Conservation (phyloP, 2,797 vertebrate genomes). For the Oceanodroma leucorhoa region DNA sequence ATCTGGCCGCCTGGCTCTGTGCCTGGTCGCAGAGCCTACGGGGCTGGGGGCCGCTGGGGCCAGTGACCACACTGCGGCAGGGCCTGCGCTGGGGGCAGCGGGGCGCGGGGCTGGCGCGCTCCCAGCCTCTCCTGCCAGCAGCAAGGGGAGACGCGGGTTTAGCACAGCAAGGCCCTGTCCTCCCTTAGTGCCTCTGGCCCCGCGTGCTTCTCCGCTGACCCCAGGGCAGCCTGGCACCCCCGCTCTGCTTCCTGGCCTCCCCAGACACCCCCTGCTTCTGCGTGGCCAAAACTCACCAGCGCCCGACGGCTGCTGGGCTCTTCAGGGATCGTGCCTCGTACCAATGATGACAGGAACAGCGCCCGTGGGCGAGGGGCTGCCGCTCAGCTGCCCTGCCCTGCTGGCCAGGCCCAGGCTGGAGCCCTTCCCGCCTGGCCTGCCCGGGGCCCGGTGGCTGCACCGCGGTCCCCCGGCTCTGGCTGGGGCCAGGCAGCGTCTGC, state of each 20-base stretch:
- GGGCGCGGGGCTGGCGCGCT: background rate
- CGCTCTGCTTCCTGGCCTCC: background rate
- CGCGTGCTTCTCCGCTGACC: rapidly evolving
- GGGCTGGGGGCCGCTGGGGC: background rate
- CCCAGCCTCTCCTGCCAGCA: background rate
- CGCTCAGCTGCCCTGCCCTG: rapidly evolving
- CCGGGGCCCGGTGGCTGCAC: background rate
- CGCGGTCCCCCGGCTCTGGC: rapidly evolving
- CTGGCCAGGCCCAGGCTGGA: background rate
- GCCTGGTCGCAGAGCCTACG: background rate
- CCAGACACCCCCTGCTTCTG: background rate
- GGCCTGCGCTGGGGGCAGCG: background rate
- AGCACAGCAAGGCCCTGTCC: background rate
- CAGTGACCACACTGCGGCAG: rapidly evolving
- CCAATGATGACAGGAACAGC: background rate
- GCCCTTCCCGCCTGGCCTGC: background rate
- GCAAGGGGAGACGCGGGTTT: rapidly evolving
- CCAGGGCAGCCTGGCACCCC: background rate
- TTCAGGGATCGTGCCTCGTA: background rate
- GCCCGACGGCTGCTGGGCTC: background rate
- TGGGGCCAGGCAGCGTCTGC: rapidly evolving
- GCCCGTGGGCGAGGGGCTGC: rapidly evolving
- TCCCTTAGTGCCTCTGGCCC: background rate
- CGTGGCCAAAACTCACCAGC: slow-evolving; percentile 1
- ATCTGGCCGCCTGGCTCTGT: background rate